phyloP scores from a whole-genome alignment of 2,888 invertebrate genomes.

The Harpalus rubripes region DNA sequence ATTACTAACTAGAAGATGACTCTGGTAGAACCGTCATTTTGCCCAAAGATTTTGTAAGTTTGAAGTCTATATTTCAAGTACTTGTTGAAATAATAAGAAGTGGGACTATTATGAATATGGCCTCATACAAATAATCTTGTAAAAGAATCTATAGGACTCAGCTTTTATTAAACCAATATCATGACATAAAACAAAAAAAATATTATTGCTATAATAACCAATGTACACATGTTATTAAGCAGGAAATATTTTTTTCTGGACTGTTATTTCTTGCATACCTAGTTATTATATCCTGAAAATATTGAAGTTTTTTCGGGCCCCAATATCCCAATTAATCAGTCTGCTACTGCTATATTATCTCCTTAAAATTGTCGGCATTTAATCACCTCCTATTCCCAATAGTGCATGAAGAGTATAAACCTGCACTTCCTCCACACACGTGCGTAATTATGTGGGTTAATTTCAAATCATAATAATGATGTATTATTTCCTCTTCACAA shows the following conservation, averaged over 20 bases:
- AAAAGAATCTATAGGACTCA: no score
- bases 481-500: constrained; percentile 63
- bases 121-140: no score
- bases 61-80: no score
- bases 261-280: neutral
- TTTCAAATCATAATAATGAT: constrained; percentile 66
- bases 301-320: neutral
- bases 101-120: no score
- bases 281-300: neutral
- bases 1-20: no score
- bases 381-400: neutral
- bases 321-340: neutral
- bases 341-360: neutral
- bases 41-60: no score
- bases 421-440: constrained; percentile 26
- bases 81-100: no score
- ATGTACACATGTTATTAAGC: neutral
- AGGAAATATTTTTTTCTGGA: neutral
- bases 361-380: neutral
- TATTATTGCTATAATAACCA: no score
- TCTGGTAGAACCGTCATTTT: no score
- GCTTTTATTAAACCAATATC: no score
- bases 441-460: constrained; percentile 66
- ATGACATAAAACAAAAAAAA: no score
- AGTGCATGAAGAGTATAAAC: neutral